Evolutionary conservation across 2,797 vertebrate species (phyloP).

Genomic region (Anniella stebbinsi): DNA sequence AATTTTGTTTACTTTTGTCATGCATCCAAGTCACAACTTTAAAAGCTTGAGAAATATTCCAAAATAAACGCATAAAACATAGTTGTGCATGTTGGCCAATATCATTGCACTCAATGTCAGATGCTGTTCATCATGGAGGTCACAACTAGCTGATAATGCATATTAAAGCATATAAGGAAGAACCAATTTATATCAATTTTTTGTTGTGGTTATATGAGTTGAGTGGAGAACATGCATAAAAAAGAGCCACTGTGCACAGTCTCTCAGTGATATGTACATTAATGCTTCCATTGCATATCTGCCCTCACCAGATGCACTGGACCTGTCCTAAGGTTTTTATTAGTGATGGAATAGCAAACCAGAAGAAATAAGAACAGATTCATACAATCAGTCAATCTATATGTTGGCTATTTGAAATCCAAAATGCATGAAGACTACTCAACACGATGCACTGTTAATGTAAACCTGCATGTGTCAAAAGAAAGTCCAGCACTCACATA

Average conservation of each 20-base stretch:
- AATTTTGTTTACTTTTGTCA: constrained; percentile 24
- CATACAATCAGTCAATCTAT: neutral
- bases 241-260: neutral
- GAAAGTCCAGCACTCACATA: neutral
- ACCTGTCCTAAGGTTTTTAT: neutral
- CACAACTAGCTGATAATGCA: neutral
- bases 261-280: neutral
- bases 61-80: constrained; percentile 33
- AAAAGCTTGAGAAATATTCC: constrained; percentile 55
- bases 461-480: neutral
- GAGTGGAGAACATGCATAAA: neutral
- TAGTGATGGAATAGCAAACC: neutral
- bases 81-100: neutral
- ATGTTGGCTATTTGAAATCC: neutral
- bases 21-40: constrained; percentile 63
- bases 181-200: neutral
- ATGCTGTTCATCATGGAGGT: neutral
- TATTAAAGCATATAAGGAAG: neutral
- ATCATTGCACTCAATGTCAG: neutral
- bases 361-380: neutral
- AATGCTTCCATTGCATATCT: neutral
- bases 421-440: neutral
- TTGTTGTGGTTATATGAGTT: neutral
- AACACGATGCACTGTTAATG: neutral
- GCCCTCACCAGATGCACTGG: neutral